Evolutionary conservation across 2,888 invertebrate species (phyloP).

Genomic region (Tipula vernalis): DNA sequence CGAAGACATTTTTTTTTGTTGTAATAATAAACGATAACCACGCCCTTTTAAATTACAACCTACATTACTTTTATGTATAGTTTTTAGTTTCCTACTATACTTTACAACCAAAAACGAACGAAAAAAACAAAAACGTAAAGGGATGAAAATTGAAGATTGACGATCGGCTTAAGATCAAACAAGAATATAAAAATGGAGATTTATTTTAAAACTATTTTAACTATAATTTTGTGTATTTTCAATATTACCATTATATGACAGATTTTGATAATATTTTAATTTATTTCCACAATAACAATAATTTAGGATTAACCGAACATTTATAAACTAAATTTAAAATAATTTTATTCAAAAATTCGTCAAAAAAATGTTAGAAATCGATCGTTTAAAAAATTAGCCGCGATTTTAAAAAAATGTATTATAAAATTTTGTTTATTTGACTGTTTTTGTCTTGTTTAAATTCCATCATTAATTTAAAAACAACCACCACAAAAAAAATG

Average conservation of each 20-base stretch:
- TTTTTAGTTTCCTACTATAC: background rate
- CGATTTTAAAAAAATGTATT: background rate
- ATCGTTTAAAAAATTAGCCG: background rate
- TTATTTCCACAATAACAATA: background rate
- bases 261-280: background rate
- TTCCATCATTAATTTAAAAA: background rate
- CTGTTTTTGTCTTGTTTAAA: background rate
- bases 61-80: background rate
- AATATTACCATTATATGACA: background rate
- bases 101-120: background rate
- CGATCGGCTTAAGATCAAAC: background rate
- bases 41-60: background rate
- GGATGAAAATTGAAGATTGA: background rate
- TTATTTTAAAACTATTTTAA: background rate
- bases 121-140: background rate
- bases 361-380: constrained; percentile 4
- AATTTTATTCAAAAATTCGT: background rate
- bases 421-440: background rate
- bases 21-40: background rate
- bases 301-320: background rate
- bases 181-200: background rate
- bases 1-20: background rate
- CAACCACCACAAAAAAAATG: background rate
- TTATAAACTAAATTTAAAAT: background rate
- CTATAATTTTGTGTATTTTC: background rate